A percentile compares a stretch with the other conserved stretches of the same genome.
Conservation (phyloP, 2,888 invertebrate species). For the Hemithea aestivaria region DNA sequence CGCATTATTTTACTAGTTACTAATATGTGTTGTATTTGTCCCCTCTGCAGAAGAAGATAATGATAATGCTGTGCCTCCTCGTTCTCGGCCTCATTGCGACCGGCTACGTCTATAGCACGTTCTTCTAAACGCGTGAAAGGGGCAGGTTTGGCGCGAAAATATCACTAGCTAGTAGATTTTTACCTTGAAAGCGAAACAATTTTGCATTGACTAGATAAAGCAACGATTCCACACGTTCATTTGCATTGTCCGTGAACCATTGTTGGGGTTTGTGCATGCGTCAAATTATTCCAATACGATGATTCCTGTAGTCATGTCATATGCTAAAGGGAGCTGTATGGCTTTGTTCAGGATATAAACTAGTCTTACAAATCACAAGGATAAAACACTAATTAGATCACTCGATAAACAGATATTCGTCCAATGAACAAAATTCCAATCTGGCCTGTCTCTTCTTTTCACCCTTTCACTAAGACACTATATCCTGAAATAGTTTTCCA, state of each 20-base stretch:
- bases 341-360: slow-evolving; percentile 30
- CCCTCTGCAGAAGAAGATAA: slow-evolving; percentile 93
- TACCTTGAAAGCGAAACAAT: slow-evolving; percentile 16
- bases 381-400: background rate
- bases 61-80: slow-evolving; percentile 93
- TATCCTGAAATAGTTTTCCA: slow-evolving; percentile 29
- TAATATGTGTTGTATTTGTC: slow-evolving; percentile 74
- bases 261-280: slow-evolving; percentile 53
- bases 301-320: slow-evolving; percentile 20
- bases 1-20: slow-evolving; percentile 54
- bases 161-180: slow-evolving; percentile 41
- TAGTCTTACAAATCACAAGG: slow-evolving; percentile 15
- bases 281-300: slow-evolving; percentile 22
- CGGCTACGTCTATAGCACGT: slow-evolving; percentile 76
- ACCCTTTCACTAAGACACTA: slow-evolving; percentile 21
- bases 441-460: slow-evolving; percentile 1
- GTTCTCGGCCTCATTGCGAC: slow-evolving; percentile 86
- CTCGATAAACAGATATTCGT: background rate
- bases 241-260: slow-evolving; percentile 18
- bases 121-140: slow-evolving; percentile 69
- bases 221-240: slow-evolving; percentile 30
- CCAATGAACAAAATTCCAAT: slow-evolving; percentile 3
- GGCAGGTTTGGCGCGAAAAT: slow-evolving; percentile 69
- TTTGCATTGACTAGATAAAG: slow-evolving; percentile 15
- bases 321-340: slow-evolving; percentile 19